Evolutionary conservation across 1,140 invertebrate genomes (phyloP), one percentile per base, ranked within the genome.

Genomic region (Drosophila athabasca): DNA sequence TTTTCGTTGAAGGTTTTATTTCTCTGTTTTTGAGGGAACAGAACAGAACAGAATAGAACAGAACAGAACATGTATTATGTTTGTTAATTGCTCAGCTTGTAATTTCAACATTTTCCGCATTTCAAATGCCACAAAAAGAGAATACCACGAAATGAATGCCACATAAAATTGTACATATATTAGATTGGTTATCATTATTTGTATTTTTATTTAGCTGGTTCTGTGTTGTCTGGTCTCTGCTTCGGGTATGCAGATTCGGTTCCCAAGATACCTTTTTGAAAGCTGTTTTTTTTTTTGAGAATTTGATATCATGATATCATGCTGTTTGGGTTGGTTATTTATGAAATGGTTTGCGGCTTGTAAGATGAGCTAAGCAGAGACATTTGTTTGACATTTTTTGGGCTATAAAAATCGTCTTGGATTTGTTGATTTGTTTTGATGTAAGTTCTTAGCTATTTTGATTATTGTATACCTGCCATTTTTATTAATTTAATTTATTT

Each of bases 41-140:
- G 39, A 39, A 73, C 59, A 69, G 57, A 73, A 73, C 52, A 73
- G 29, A 29, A 29, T 15, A 68, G 51, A 64, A 64, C 55, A 45
- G 31, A 39, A 74, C 52, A 70, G 52, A 74, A 74, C 71, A 74
- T 62, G 70, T 66, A 59, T 65, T 45, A 35, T 44, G 69, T 70
- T 67, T 70, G 65, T 81, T 77, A 85, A 85, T 85, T 87, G 77
- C 66, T 69, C 52, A 85, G 58, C 76, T 74, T 78, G 69, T 76
- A 71, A 60, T 76, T 80, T 74, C 48, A 64, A 58, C 57, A 58
- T 71, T 71, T 79, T 80, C 66, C 60, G 71, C 60, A 71, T 71
- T 45, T 48, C 8, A 57, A 57, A 62, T 41, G 58, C 59, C 43
- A 57, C 62, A 51, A 29, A 53, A 59, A 57, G 17, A 26, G 4